Evolutionary conservation across 2,888 invertebrate genomes (phyloP).

Genomic region (Colostygia pectinataria): DNA sequence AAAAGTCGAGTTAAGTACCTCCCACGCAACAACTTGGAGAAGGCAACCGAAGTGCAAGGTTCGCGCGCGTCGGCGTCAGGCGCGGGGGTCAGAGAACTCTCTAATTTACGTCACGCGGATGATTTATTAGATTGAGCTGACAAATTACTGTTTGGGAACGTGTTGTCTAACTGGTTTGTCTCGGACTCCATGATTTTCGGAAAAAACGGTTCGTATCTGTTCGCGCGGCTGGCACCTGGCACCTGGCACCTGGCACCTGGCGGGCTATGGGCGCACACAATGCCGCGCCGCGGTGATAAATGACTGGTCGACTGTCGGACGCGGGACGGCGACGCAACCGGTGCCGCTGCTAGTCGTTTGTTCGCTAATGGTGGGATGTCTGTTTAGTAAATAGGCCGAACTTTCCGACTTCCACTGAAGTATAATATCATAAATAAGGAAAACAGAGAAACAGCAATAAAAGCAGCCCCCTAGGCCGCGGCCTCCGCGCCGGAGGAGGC

Average conservation of each 20-base stretch:
- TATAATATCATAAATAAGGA: conserved; percentile 27
- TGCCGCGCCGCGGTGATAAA: neutral
- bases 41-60: neutral
- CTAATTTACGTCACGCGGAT: neutral
- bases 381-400: conserved; percentile 23
- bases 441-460: conserved; percentile 28
- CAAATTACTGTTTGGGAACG: too few species aligned
- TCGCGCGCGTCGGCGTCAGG: neutral
- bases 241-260: too few species aligned
- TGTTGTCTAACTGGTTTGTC: too few species aligned
- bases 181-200: too few species aligned
- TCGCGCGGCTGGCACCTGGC: too few species aligned
- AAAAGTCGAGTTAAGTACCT: too few species aligned
- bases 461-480: conserved; percentile 1
- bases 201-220: too few species aligned
- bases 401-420: conserved; percentile 19
- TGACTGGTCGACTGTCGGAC: neutral
- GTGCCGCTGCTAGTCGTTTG: neutral
- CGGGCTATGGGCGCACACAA: too few species aligned
- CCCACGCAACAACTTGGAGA: too few species aligned
- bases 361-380: conserved; percentile 22
- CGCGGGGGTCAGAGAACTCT: too few species aligned
- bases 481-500: neutral
- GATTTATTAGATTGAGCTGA: too few species aligned
- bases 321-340: neutral